Conservation (phyloP, 1,140 invertebrate genomes). For the Caerostris darwini region DNA sequence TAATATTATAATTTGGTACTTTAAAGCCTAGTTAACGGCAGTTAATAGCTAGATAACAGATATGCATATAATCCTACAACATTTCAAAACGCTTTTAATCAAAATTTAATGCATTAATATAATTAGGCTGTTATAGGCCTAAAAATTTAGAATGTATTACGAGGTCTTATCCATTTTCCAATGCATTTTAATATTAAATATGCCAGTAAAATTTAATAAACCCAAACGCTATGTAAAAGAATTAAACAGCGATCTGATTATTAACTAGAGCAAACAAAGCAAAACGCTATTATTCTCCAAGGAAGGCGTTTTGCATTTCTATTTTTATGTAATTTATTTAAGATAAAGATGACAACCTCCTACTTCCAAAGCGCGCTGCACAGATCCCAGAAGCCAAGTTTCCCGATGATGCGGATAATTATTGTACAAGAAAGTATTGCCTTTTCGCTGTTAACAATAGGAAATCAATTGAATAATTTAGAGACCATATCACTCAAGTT, state of each 20-base stretch:
- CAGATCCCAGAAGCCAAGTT: not conserved
- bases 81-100: no score
- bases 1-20: no score
- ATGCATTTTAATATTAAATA: not conserved
- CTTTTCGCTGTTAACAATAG: not conserved
- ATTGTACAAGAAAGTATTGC: not conserved
- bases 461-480: conserved; percentile 1
- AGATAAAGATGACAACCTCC: not conserved
- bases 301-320: not conserved
- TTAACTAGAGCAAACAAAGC: not conserved
- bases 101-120: no score
- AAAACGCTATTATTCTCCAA: conserved; percentile 2
- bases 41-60: no score
- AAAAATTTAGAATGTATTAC: not conserved
- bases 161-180: no score
- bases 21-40: no score
- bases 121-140: not conserved
- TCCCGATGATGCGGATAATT: not conserved
- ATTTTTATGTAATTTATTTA: not conserved
- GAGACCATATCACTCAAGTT: not conserved
- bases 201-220: not conserved
- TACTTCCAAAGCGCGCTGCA: not conserved
- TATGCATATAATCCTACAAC: no score
- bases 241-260: not conserved
- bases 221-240: not conserved